Conservation (phyloP, 2,888 invertebrate species). For the Campoplex nolae region DNA sequence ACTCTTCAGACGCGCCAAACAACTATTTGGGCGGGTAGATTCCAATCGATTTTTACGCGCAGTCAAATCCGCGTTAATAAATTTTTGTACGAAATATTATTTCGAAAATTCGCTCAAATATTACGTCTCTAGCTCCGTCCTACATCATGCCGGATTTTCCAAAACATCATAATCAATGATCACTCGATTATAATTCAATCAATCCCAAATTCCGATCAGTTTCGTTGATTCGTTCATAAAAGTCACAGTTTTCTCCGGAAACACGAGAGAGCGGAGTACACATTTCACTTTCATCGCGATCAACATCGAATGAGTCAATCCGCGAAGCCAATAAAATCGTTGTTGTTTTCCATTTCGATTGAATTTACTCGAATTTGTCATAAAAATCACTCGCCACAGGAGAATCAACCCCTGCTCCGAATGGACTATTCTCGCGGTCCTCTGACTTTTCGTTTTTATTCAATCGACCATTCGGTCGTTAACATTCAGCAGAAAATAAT, state of each 20-base stretch:
- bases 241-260: background rate
- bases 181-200: background rate
- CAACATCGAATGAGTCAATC: background rate
- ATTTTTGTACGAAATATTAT: constrained; percentile 32
- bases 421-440: background rate
- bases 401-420: too few relatives aligned
- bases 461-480: background rate
- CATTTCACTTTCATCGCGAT: background rate
- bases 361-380: background rate
- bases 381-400: background rate
- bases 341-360: background rate
- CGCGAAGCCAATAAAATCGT: background rate
- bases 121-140: background rate
- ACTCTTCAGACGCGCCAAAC: constrained; percentile 38
- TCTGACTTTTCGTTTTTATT: background rate
- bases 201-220: background rate
- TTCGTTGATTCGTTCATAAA: background rate
- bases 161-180: background rate
- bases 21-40: constrained; percentile 27
- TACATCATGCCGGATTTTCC: background rate
- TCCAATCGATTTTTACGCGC: constrained; percentile 33
- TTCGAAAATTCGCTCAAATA: background rate
- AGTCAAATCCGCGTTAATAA: constrained; percentile 4
- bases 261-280: background rate
- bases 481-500: background rate